phyloP scores from a whole-genome alignment of 1,140 invertebrate species.

The Andricus grossulariae region DNA sequence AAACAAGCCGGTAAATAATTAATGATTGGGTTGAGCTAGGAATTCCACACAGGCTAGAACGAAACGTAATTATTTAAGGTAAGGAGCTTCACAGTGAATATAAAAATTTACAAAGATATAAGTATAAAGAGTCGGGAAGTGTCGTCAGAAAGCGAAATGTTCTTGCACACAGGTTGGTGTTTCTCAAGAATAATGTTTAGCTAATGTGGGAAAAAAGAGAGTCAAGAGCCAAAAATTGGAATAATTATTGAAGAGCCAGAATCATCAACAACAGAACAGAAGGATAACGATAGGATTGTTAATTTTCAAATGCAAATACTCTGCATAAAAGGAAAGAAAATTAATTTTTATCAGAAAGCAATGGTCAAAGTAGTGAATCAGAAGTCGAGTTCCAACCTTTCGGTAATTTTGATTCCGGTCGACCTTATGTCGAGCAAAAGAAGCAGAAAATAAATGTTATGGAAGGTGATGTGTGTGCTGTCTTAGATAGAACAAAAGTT shows the following conservation, averaged over 20 bases:
- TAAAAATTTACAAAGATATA: neutral
- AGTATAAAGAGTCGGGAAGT: neutral
- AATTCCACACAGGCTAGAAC: neutral
- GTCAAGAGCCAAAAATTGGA: no score
- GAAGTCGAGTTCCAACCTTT: no score
- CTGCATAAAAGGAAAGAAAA: no score
- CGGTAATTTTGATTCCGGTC: neutral
- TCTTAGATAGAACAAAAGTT: conserved; percentile 48
- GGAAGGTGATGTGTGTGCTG: neutral
- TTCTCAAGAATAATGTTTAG: no score
- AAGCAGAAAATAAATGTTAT: neutral
- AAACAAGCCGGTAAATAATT: neutral
- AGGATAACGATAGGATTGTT: no score
- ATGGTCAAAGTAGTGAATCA: no score
- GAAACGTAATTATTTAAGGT: neutral
- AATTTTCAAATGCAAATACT: no score
- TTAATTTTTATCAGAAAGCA: no score
- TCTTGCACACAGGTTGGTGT: no score
- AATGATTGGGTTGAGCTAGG: neutral
- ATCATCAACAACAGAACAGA: no score
- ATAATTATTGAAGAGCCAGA: no score
- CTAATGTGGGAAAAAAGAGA: no score
- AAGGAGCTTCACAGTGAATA: neutral
- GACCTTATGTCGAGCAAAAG: neutral
- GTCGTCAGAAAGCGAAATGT: neutral